phyloP scores from a whole-genome alignment of 2,888 invertebrate genomes.

The Phalangium opilio region DNA sequence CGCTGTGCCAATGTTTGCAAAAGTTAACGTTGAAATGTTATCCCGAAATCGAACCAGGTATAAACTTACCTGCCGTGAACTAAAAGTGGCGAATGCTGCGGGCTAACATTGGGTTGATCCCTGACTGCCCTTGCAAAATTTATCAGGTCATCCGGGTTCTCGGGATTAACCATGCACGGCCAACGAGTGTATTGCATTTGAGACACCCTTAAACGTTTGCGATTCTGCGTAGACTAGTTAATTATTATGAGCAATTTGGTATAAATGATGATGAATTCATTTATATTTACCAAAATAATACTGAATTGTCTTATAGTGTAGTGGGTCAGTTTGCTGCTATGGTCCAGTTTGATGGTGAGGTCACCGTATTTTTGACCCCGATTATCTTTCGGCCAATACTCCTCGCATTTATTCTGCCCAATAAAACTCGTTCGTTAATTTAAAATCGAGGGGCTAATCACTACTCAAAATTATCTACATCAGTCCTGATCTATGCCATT shows the following conservation, averaged over 20 bases:
- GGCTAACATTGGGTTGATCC: constrained; percentile 35
- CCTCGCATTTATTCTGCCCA: constrained; percentile 43
- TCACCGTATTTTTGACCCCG: constrained; percentile 44
- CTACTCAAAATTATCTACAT: too few relatives aligned
- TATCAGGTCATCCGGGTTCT: constrained; percentile 44
- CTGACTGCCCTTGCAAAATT: constrained; percentile 44
- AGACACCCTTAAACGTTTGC: constrained; percentile 33
- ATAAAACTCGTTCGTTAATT: constrained; percentile 2
- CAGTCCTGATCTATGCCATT: too few relatives aligned
- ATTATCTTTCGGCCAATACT: constrained; percentile 49
- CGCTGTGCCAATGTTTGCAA: constrained; percentile 34
- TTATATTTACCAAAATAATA: constrained; percentile 33
- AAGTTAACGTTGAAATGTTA: too few relatives aligned
- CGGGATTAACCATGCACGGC: constrained; percentile 56
- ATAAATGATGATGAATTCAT: too few relatives aligned
- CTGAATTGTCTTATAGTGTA: constrained; percentile 46
- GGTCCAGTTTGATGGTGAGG: constrained; percentile 36
- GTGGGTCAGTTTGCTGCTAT: constrained; percentile 34
- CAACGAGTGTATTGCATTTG: constrained; percentile 56
- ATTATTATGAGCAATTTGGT: too few relatives aligned
- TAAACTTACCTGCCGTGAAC: constrained; percentile 53
- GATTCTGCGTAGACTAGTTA: too few relatives aligned
- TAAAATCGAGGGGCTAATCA: too few relatives aligned
- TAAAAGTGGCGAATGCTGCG: constrained; percentile 38
- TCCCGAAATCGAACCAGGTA: neutral